Evolutionary conservation across 2,888 invertebrate species (phyloP), one percentile per base, ranked within the genome.

Genomic region (Xiphydria camelus): DNA sequence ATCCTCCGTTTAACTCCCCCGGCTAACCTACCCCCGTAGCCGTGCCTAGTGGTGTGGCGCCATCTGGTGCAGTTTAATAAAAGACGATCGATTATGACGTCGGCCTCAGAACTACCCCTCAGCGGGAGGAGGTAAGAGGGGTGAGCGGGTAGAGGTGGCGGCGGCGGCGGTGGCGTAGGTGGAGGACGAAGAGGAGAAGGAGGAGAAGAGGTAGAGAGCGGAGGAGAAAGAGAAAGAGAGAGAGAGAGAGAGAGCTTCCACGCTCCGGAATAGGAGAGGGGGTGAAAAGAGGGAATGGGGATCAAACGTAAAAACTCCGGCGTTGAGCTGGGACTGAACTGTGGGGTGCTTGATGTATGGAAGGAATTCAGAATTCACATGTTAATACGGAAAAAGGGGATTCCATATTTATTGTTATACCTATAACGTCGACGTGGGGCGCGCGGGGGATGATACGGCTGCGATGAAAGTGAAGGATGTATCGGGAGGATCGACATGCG

Each of bases 31-130:
- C n/a, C 44, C 46, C 43, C 47, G 41, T 43, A 33, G 42, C 45
- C 43, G 43, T 43, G 51, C 51, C 54, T 55, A 48, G 57, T 49
- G 53, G 62, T 53, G 56, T 59, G 47, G 62, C 70, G 70, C 70
- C 72, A 74, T 72, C 73, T 74, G 74, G 73, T 55, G 72, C 73
- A 68, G 64, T 73, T 75, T 75, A 75, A 75, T 73, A 75, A 75
- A 75, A 75, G 75, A 74, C 73, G 74, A 74, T 73, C 74, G 75
- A 73, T 74, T 75, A 73, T 74, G 75, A 75, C 73, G 74, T 73
- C 71, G 73, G 68, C 68, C 66, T 71, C 70, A 64, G 67, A 68
- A 68, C 64, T 68, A 62, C 64, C 69, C 66, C 63, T 64, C 53
- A 36, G 22, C 26, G 36, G 14, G 29, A 29, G 29, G 29, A 29